phyloP scores from a whole-genome alignment of 2,797 vertebrate species.

The Lagodon rhomboides region DNA sequence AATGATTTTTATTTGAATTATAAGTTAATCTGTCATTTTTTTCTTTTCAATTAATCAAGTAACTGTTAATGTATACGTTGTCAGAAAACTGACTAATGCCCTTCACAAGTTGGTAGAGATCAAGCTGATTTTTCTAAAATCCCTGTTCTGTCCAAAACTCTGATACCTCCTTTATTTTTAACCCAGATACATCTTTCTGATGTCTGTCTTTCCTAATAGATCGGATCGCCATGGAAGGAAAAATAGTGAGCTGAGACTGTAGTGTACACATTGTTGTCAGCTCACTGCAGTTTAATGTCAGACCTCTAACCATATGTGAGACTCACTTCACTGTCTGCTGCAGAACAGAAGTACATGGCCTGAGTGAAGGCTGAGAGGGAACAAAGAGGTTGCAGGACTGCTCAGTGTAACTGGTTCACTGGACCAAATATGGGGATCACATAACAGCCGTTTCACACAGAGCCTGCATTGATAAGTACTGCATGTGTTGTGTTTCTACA shows the following conservation, averaged over 20 bases:
- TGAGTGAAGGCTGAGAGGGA: slow-evolving; percentile 14
- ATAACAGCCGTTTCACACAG: slow-evolving; percentile 36
- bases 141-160: background rate
- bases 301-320: background rate
- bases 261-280: background rate
- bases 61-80: background rate
- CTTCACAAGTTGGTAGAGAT: background rate
- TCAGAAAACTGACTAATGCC: background rate
- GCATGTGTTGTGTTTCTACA: slow-evolving; percentile 21
- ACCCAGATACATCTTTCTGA: too few species aligned
- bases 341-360: background rate
- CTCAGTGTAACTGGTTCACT: slow-evolving; percentile 19
- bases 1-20: background rate
- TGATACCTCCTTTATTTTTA: background rate
- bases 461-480: slow-evolving; percentile 32
- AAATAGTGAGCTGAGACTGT: background rate
- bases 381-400: slow-evolving; percentile 18
- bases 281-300: background rate
- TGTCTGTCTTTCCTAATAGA: background rate
- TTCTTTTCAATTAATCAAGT: background rate
- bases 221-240: background rate
- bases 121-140: background rate
- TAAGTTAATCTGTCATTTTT: background rate
- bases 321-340: background rate
- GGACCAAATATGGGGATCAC: slow-evolving; percentile 33